phyloP scores from a whole-genome alignment of 2,113 vertebrate species.

The Callithrix jacchus region DNA sequence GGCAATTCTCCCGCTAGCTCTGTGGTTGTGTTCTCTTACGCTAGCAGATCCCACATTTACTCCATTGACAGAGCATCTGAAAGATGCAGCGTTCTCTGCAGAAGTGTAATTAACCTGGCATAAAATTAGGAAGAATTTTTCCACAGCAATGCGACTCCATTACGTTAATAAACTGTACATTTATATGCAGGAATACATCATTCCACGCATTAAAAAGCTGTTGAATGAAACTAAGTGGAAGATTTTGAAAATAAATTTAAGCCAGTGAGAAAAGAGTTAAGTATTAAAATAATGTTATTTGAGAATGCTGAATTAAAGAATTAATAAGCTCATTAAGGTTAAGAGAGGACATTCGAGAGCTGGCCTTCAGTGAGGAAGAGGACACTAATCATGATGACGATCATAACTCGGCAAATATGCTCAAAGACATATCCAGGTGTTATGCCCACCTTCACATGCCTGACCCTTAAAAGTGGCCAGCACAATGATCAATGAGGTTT shows the following conservation, averaged over 20 bases:
- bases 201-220: slow-evolving; percentile 28
- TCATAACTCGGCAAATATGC: background rate
- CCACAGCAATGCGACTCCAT: background rate
- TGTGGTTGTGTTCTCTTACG: background rate
- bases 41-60: background rate
- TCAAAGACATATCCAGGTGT: background rate
- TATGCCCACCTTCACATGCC: background rate
- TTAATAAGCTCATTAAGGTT: slow-evolving; percentile 3
- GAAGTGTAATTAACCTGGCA: background rate
- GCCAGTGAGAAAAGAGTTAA: slow-evolving; percentile 25
- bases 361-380: background rate
- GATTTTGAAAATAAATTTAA: background rate
- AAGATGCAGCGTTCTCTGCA: background rate
- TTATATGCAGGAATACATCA: background rate
- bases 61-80: background rate
- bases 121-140: background rate
- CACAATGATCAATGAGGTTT: background rate
- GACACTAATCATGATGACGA: background rate
- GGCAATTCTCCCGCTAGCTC: background rate
- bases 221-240: slow-evolving; percentile 6
- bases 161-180: background rate
- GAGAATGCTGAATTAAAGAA: slow-evolving; percentile 7
- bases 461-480: background rate
- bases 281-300: slow-evolving; percentile 9
- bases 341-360: background rate